Evolutionary conservation across 2,888 invertebrate species (phyloP).

Genomic region (Nebria brevicollis): DNA sequence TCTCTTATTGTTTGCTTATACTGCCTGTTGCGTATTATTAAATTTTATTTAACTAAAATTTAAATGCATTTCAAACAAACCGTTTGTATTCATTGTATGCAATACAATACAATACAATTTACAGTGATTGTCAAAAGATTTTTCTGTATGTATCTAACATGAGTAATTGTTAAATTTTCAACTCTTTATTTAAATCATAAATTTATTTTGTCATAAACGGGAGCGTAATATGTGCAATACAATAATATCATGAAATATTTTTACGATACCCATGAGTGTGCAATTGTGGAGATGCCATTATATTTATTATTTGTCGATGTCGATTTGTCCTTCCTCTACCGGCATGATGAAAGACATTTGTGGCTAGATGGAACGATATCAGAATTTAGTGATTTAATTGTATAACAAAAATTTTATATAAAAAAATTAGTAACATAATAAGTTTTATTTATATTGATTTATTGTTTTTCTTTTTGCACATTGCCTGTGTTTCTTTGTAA

Average conservation of each 20-base stretch:
- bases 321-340: not conserved
- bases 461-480: conserved; percentile 43
- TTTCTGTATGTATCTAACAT: not conserved
- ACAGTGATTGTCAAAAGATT: not conserved
- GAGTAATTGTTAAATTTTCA: not conserved
- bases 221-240: not conserved
- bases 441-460: conserved; percentile 47
- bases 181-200: not conserved
- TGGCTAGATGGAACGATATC: conserved; percentile 30
- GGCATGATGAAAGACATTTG: conserved; percentile 15
- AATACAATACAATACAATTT: not conserved
- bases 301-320: conserved; percentile 8
- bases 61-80: too few species aligned
- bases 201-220: not conserved
- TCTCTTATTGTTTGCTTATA: too few species aligned
- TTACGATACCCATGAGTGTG: not conserved
- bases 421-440: conserved; percentile 43
- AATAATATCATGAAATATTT: not conserved
- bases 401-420: conserved; percentile 44
- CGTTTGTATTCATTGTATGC: not conserved
- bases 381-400: conserved; percentile 40
- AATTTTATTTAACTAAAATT: too few species aligned
- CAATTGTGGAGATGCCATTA: not conserved
- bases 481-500: conserved; percentile 46
- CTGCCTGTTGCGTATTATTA: too few species aligned